Evolutionary conservation across 1,140 invertebrate species (phyloP), one percentile per base, ranked within the genome.

Genomic region (Trichogramma pretiosum): DNA sequence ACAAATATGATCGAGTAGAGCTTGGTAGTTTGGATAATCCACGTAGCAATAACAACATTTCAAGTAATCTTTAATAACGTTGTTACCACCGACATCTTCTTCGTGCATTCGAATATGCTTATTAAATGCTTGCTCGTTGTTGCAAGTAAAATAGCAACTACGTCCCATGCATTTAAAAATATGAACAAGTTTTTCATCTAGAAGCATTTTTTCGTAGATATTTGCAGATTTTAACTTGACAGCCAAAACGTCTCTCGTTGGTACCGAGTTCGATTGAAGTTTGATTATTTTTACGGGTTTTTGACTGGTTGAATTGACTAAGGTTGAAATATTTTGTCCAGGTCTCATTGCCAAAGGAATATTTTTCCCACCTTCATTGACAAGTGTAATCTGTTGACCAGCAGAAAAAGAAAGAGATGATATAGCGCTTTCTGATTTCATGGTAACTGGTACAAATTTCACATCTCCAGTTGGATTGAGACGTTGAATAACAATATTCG

Each of bases 121-220:
- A 2, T 60, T 52, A 45, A 77, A 77, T 0, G 58, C 26, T 0
- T 60, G 46, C 0, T 57, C 38, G 1, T 46, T 52, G 22, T 72
- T 70, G 0, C 72, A 74, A 0, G 71, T 68, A 41, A 67, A 81
- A 13, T 56, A 59, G 56, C 80, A 82, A 14, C 63, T 54, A 13
- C 60, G 62, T 4, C 55, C 61, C 70, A 80, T 79, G 49, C 80
- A 82, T 50, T 80, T 81, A 46, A 75, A 80, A 5, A 80, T 56
- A 13, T 74, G 62, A 17, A 50, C 46, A 3, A 75, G 45, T 32
- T 71, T 73, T 0, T 48, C 34, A 0, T 53, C 44, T 4, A 55
- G 53, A 1, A 70, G 24, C 71, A 74, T 73, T 1, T 43, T 45
- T 5, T 50, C 47, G 8, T 64, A 73, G 1, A 55, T 56, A 0